phyloP scores from a whole-genome alignment of 1,140 invertebrate genomes.

The Danaus melanippus region DNA sequence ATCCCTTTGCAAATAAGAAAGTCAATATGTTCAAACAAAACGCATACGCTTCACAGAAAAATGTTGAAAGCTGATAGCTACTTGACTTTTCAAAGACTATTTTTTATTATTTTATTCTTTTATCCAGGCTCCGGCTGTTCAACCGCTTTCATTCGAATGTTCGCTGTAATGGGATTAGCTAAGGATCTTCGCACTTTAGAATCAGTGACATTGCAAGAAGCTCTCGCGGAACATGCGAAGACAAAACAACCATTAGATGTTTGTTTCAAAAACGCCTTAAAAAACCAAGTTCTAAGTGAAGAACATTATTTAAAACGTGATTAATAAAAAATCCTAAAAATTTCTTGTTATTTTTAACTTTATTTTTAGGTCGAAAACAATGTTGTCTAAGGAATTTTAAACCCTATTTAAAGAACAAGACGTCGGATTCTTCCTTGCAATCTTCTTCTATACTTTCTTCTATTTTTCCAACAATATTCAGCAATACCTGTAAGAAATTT shows the following conservation, averaged over 20 bases:
- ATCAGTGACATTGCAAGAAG: constrained; percentile 73
- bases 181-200: constrained; percentile 76
- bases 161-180: constrained; percentile 76
- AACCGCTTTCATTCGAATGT: constrained; percentile 78
- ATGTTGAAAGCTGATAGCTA: too few relatives aligned
- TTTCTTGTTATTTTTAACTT: neutral
- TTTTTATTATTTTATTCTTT: constrained; percentile 17
- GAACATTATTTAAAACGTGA: constrained; percentile 67
- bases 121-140: constrained; percentile 71
- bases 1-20: too few relatives aligned
- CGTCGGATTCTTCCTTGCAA: constrained; percentile 9
- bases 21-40: too few relatives aligned
- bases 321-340: constrained; percentile 9
- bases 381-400: neutral
- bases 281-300: constrained; percentile 44
- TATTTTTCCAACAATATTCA: constrained; percentile 56
- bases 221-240: constrained; percentile 71
- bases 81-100: neutral
- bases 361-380: neutral
- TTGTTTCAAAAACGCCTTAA: constrained; percentile 70
- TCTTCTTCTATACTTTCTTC: constrained; percentile 15
- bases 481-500: constrained; percentile 39
- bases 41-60: too few relatives aligned
- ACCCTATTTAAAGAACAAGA: neutral
- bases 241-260: constrained; percentile 69